A percentile compares a stretch with the other conserved stretches of the same genome.
Evolutionary conservation across 2,113 vertebrate genomes (phyloP).

Genomic region (Lanius ludovicianus): DNA sequence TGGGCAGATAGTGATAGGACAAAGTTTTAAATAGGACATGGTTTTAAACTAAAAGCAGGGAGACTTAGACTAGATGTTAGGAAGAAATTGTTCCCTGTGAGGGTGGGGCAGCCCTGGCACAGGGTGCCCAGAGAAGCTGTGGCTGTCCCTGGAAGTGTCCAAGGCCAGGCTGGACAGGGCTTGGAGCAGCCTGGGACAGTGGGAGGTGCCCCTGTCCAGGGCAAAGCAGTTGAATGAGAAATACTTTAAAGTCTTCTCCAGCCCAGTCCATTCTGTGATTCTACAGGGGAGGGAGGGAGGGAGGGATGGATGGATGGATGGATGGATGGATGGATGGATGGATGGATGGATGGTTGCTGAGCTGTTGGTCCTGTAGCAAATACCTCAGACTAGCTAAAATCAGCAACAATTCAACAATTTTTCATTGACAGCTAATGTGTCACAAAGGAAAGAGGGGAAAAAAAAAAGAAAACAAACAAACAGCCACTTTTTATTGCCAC

Average conservation of each 20-base stretch:
- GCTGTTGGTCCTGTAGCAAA: background rate
- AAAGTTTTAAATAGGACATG: background rate
- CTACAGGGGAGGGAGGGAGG: background rate
- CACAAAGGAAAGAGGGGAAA: background rate
- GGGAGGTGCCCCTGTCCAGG: background rate
- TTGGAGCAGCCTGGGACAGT: background rate
- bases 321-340: background rate
- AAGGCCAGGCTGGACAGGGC: rapidly evolving
- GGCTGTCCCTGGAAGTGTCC: background rate
- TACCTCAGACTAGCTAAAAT: background rate
- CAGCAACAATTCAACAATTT: background rate
- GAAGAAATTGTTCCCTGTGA: background rate
- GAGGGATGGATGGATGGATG: background rate
- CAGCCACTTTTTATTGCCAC: slow-evolving; percentile 59
- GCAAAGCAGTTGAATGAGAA: background rate
- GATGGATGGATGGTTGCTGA: background rate
- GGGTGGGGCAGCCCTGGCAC: background rate
- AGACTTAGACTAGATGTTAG: no score
- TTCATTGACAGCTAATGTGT: background rate
- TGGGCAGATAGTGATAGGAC: background rate
- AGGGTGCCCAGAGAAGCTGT: background rate
- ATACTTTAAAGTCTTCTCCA: background rate
- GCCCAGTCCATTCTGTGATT: background rate
- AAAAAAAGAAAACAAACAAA: background rate
- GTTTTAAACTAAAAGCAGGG: background rate